Conservation (phyloP, 2,888 invertebrate species). For the Aphidius colemani region DNA sequence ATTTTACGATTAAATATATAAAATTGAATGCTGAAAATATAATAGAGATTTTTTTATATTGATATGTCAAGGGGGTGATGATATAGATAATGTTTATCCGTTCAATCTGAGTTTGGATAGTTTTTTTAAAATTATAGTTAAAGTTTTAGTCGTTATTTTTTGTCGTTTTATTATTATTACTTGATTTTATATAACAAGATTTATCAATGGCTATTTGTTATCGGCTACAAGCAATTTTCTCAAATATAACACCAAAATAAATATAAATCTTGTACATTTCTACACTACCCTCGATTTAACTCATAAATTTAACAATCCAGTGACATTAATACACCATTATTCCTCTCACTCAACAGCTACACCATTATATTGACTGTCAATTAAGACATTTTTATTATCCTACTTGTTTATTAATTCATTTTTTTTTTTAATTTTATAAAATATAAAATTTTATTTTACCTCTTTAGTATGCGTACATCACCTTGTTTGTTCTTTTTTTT, state of each 20-base stretch:
- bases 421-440: not conserved
- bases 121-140: not conserved
- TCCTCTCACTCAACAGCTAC: slow-evolving; percentile 26
- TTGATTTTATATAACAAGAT: slow-evolving; percentile 3
- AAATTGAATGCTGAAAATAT: too few relatives aligned
- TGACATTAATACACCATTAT: slow-evolving; percentile 21
- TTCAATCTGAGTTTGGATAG: slow-evolving; percentile 2
- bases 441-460: not conserved
- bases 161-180: not conserved
- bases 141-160: too few relatives aligned
- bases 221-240: slow-evolving; percentile 14
- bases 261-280: slow-evolving; percentile 14
- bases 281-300: slow-evolving; percentile 26
- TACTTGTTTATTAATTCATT: not conserved
- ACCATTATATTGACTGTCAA: slow-evolving; percentile 44
- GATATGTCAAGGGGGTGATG: too few relatives aligned
- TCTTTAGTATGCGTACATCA: too few relatives aligned
- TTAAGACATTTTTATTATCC: slow-evolving; percentile 47
- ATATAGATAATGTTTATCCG: not conserved
- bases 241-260: slow-evolving; percentile 9
- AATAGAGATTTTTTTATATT: too few relatives aligned
- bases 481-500: slow-evolving; percentile 13
- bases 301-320: slow-evolving; percentile 42
- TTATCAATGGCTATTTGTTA: slow-evolving; percentile 27
- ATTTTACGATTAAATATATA: too few relatives aligned